Evolutionary conservation across 2,113 vertebrate genomes (phyloP).

Genomic region (Amblyornis subalaris): DNA sequence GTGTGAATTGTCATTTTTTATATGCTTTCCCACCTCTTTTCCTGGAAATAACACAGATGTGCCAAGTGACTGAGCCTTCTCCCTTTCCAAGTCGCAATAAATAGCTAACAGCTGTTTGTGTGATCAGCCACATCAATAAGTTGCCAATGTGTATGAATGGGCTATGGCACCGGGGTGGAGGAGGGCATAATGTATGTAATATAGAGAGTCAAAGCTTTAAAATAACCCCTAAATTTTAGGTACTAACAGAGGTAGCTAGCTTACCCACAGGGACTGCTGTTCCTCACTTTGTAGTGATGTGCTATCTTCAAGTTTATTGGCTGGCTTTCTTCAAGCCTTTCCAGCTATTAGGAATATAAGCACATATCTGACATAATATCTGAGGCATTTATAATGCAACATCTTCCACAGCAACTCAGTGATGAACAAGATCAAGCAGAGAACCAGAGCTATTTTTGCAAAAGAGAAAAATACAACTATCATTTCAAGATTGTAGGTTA

Average conservation of each 20-base stretch:
- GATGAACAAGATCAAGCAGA: not conserved
- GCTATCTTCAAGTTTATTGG: not conserved
- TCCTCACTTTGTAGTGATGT: not conserved
- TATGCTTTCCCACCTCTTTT: not conserved
- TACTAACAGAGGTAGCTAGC: not conserved
- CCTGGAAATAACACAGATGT: not conserved
- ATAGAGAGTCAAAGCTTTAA: not conserved
- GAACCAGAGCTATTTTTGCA: not conserved
- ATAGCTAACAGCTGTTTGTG: not conserved
- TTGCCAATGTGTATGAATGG: not conserved
- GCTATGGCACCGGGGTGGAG: not conserved
- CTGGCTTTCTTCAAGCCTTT: not conserved
- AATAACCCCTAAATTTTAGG: not conserved
- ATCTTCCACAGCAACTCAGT: not conserved
- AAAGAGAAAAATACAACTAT: not conserved
- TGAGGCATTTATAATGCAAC: not conserved
- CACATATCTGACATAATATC: not conserved
- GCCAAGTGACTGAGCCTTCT: not conserved
- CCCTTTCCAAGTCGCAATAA: not conserved
- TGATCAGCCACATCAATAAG: fast-evolving
- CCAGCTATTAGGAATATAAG: not conserved
- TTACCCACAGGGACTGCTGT: not conserved
- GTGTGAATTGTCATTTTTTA: not conserved
- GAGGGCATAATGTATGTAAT: not conserved
- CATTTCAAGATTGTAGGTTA: not conserved